phyloP scores from a whole-genome alignment of 2,888 invertebrate species.

The Aphodius granarius region DNA sequence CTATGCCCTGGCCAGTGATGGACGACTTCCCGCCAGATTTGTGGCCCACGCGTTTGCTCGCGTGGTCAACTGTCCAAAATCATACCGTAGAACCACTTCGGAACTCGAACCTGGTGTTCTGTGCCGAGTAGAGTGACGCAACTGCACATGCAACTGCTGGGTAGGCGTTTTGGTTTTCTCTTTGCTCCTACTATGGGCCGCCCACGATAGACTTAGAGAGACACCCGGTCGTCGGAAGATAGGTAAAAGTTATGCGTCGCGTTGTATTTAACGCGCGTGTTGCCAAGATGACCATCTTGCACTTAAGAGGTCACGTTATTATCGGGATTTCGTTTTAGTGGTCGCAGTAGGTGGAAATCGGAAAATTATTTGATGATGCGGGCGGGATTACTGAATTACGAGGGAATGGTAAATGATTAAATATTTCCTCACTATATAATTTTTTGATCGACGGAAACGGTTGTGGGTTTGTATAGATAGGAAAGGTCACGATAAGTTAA shows the following conservation, averaged over 20 bases:
- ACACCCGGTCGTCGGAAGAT: slow-evolving; percentile 22
- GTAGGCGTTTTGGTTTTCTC: slow-evolving; percentile 19
- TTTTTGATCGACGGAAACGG: background rate
- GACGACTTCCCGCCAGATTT: background rate
- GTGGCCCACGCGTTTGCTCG: background rate
- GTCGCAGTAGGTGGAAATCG: background rate
- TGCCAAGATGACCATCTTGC: background rate
- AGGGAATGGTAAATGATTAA: background rate
- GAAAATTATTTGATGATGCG: background rate
- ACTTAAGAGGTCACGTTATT: background rate
- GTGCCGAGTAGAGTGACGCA: slow-evolving; percentile 10
- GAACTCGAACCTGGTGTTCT: slow-evolving; percentile 2
- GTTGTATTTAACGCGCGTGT: background rate
- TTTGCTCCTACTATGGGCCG: slow-evolving; percentile 20
- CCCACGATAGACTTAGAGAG: slow-evolving; percentile 11
- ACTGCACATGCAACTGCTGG: slow-evolving; percentile 6
- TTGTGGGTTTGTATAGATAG: background rate
- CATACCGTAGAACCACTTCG: slow-evolving; percentile 4
- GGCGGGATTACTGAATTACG: background rate
- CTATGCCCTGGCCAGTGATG: background rate
- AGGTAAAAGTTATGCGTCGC: slow-evolving; percentile 7
- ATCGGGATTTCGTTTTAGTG: background rate
- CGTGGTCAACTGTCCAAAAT: background rate
- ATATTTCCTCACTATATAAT: background rate
- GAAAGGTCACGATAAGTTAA: background rate